These are phyloP conservation scores for Euspilapteryx auroguttella DNA, from an alignment of 2,888 invertebrate species.

Conservation along the genomic window DNA sequence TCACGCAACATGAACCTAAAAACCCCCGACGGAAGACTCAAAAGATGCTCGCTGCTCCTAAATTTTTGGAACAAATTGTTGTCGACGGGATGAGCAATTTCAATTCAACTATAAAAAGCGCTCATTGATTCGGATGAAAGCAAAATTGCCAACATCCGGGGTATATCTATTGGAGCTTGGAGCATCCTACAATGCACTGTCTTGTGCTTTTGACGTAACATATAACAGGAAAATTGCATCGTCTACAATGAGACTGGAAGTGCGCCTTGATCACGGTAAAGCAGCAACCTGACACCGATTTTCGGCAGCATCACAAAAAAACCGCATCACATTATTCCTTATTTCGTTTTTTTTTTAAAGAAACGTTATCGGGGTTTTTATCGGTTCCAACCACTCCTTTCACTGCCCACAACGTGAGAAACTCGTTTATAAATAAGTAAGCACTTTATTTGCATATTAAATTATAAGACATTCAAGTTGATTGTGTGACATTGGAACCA, in stretches of 20 bases:
- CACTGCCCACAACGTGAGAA: slow-evolving; percentile 14
- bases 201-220: too few species aligned
- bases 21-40: background rate
- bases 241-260: too few species aligned
- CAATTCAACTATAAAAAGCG: slow-evolving; percentile 42
- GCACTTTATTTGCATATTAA: slow-evolving; percentile 16
- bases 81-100: slow-evolving; percentile 49
- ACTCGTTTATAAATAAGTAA: slow-evolving; percentile 11
- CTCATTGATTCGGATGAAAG: slow-evolving; percentile 50
- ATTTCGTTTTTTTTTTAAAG: too few species aligned
- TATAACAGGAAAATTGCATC: slow-evolving; percentile 36
- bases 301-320: too few species aligned
- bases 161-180: slow-evolving; percentile 39
- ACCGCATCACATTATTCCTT: too few species aligned
- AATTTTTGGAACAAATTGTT: slow-evolving; percentile 6
- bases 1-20: slow-evolving; percentile 4
- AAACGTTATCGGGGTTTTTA: too few species aligned
- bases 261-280: too few species aligned
- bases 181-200: slow-evolving; percentile 18
- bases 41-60: too few species aligned
- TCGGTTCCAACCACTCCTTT: too few species aligned
- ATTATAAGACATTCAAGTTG: slow-evolving; percentile 9
- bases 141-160: slow-evolving; percentile 58
- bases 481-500: slow-evolving; percentile 4
- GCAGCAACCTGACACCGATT: too few species aligned